Conservation (phyloP, 2,113 vertebrate genomes). For the Thalassarche chlororhynchos region DNA sequence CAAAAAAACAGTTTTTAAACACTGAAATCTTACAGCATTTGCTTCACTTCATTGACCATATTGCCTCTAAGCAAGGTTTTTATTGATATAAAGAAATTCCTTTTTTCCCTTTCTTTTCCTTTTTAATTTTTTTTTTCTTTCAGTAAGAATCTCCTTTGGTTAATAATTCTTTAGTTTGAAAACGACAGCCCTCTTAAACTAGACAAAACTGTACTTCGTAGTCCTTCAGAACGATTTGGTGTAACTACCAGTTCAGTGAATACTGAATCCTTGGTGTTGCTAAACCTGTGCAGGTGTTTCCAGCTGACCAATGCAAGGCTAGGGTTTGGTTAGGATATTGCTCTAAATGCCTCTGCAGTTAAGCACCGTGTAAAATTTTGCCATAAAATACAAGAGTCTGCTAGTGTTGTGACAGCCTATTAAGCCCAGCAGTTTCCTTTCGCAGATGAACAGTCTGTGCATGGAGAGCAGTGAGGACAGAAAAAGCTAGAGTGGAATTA, state of each 20-base stretch:
- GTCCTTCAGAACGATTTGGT: background rate
- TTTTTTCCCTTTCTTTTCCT: background rate
- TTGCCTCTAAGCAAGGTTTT: background rate
- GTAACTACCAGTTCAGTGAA: background rate
- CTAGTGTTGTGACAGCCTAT: background rate
- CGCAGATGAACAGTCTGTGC: background rate
- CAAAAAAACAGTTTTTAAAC: background rate
- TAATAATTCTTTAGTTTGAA: background rate
- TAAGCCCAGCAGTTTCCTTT: background rate
- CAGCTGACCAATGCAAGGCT: background rate
- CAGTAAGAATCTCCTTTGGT: background rate
- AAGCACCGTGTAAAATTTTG: background rate
- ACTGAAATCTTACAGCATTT: background rate
- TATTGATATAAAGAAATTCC: background rate
- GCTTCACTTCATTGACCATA: background rate
- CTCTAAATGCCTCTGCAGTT: background rate
- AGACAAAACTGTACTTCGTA: background rate
- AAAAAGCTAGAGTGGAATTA: background rate
- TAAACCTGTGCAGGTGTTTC: background rate
- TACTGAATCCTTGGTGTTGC: no score
- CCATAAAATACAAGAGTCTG: background rate
- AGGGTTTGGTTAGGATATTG: background rate
- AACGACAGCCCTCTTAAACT: background rate
- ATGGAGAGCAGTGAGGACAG: background rate
- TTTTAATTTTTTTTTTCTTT: background rate